Evolutionary conservation across 2,113 vertebrate genomes (phyloP).

Genomic region (Apodemus sylvaticus): DNA sequence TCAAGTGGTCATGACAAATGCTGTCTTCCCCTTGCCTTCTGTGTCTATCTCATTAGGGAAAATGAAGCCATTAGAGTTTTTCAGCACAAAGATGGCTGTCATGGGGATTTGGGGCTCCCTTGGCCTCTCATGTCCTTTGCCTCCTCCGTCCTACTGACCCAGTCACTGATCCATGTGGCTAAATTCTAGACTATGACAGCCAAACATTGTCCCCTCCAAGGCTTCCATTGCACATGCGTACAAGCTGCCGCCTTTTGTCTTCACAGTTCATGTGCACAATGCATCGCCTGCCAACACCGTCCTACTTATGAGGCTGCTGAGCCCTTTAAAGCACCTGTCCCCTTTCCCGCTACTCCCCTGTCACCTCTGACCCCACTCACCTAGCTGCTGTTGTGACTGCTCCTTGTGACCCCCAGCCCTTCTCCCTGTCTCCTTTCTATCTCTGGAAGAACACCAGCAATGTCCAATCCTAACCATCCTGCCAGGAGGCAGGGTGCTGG

Average conservation of each 20-base stretch:
- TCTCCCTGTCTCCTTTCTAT: not conserved
- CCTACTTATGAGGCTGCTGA: not conserved
- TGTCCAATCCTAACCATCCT: not conserved
- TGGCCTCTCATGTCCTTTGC: not conserved
- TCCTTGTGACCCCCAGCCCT: not conserved
- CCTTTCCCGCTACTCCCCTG: no score
- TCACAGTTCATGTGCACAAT: rapidly evolving
- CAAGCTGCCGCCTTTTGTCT: not conserved
- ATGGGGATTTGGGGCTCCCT: not conserved
- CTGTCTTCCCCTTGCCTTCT: not conserved
- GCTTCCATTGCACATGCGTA: not conserved
- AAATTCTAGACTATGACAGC: not conserved
- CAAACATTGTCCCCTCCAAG: no score
- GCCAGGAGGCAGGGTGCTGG: not conserved
- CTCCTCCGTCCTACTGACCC: not conserved
- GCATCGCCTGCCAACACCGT: not conserved
- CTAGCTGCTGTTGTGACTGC: not conserved
- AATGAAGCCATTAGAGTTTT: not conserved
- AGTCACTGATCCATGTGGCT: not conserved
- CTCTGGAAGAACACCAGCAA: not conserved
- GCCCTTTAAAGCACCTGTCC: rapidly evolving
- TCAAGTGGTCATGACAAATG: not conserved
- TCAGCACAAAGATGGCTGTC: not conserved
- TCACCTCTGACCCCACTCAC: not conserved
- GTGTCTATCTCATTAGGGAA: not conserved